phyloP scores from a whole-genome alignment of 2,888 invertebrate genomes.

The Bugula neritina region DNA sequence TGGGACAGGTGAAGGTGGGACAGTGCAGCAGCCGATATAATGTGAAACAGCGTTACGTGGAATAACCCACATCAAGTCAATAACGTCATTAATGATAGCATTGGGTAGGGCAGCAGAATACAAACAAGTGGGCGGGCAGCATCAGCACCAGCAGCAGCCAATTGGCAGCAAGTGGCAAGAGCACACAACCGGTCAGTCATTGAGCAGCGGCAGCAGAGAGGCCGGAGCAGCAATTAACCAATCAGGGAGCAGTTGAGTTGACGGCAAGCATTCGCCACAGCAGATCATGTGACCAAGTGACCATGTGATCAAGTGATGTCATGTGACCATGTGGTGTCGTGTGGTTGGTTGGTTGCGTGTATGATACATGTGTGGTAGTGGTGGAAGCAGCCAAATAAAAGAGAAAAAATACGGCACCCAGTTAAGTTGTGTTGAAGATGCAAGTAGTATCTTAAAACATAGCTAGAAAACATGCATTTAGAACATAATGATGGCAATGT shows the following conservation, averaged over 20 bases:
- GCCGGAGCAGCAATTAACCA: neutral
- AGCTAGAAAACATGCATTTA: slow-evolving; percentile 24
- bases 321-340: too few relatives aligned
- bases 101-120: slow-evolving; percentile 9
- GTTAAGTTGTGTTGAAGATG: slow-evolving; percentile 21
- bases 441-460: neutral
- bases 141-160: slow-evolving; percentile 5
- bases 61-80: neutral
- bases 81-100: neutral
- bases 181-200: too few relatives aligned
- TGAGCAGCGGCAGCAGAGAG: neutral
- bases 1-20: neutral
- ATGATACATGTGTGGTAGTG: slow-evolving; percentile 21
- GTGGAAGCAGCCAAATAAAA: slow-evolving; percentile 26
- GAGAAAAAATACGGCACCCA: slow-evolving; percentile 24
- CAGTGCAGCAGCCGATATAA: neutral
- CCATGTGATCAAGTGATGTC: too few relatives aligned
- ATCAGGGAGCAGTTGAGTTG: neutral
- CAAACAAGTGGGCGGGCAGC: neutral
- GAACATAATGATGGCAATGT: neutral
- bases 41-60: neutral
- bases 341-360: neutral
- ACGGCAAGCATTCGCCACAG: neutral
- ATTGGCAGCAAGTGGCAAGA: neutral
- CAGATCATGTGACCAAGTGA: neutral